A percentile compares a stretch with the other conserved stretches of the same genome.
phyloP scores from a whole-genome alignment of 2,113 vertebrate genomes.

The Dryoscopus gambensis region DNA sequence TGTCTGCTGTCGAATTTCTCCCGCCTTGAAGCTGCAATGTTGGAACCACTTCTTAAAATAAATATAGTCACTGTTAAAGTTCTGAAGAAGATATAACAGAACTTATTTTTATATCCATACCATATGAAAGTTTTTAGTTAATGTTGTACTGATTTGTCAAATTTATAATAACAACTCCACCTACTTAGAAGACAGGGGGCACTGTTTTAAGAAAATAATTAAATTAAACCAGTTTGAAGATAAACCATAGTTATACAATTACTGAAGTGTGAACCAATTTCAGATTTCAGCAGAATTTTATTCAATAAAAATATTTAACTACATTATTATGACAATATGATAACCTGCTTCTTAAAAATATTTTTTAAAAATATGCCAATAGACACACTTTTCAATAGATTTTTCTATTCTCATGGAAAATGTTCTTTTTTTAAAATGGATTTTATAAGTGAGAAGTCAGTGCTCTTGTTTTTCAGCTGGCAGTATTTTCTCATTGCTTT shows the following conservation, averaged over 20 bases:
- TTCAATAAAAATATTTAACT: not conserved
- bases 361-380: not conserved
- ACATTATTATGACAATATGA: not conserved
- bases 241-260: not conserved
- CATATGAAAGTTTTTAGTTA: not conserved
- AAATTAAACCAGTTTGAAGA: not conserved
- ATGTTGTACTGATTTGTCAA: not conserved
- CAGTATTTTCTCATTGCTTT: not conserved
- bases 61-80: not conserved
- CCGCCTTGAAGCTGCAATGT: not conserved
- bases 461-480: not conserved
- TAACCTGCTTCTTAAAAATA: not conserved
- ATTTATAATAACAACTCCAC: not conserved
- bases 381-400: not conserved
- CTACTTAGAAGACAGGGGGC: fast-evolving
- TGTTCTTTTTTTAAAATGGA: not conserved
- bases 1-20: not conserved
- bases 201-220: not conserved
- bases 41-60: not conserved
- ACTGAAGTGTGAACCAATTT: not conserved
- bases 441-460: not conserved
- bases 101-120: not conserved
- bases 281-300: not conserved
- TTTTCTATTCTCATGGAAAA: not conserved
- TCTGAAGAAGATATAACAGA: not conserved